Conservation (phyloP, 2,113 vertebrate genomes). For the Sinocyclocheilus maitianheensis region DNA sequence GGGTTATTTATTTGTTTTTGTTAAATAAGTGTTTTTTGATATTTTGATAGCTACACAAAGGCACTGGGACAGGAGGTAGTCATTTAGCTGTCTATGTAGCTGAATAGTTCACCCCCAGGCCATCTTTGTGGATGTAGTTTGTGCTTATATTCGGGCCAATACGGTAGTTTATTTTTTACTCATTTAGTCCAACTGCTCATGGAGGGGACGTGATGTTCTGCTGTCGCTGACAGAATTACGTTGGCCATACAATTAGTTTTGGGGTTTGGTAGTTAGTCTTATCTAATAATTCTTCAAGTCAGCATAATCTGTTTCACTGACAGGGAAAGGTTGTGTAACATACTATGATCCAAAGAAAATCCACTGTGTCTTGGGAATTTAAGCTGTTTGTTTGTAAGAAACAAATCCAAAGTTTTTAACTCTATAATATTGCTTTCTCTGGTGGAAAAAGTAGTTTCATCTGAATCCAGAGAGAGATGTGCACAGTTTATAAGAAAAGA, state of each 20-base stretch:
- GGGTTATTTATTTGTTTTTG: background rate
- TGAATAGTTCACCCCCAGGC: background rate
- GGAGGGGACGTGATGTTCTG: background rate
- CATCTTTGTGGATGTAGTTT: background rate
- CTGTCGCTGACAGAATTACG: constrained; percentile 59
- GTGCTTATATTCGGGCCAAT: background rate
- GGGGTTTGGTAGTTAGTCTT: constrained; percentile 58
- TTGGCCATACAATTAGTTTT: constrained; percentile 49
- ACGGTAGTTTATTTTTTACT: background rate
- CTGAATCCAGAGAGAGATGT: background rate
- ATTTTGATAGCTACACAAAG: background rate
- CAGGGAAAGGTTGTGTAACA: background rate
- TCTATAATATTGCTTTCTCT: background rate
- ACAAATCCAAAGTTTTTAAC: background rate
- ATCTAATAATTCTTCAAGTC: constrained; percentile 30
- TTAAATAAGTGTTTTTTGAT: background rate
- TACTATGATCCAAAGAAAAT: background rate
- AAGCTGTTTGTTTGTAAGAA: background rate
- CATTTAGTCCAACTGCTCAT: background rate
- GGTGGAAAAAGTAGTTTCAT: no score
- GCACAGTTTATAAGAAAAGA: background rate
- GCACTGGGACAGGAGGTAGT: background rate
- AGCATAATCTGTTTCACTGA: background rate
- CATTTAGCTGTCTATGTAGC: background rate
- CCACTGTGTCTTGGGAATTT: background rate